Evolutionary conservation across 2,888 invertebrate species (phyloP), one percentile per base, ranked within the genome.

Genomic region (Ypsolopha sequella): DNA sequence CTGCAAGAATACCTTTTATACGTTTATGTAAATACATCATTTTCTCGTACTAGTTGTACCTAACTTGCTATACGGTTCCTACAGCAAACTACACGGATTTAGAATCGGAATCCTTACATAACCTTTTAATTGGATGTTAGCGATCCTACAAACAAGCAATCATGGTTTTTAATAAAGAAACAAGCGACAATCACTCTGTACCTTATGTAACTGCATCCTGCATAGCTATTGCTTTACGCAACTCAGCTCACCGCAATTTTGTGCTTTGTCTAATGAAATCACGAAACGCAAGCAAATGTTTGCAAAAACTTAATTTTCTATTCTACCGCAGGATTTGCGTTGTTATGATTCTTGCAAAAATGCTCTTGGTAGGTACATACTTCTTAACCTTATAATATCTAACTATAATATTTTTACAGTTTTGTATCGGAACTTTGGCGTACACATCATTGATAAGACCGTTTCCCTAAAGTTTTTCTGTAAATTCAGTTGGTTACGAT

Each of bases 241-340:
- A 48, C 39, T 11, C 14, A 33, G 33, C 14, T 47, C 39, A 50
- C 50, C 43, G 43, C 50, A 50, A 41, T 24, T 50, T 34, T 41
- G 11, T 41, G 50, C 41, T 43, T 50, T 50, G 50, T 50, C 36
- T 50, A 50, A 50, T 50, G 50, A 50, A 50, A 50, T 41, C 50
- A 43, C 43, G 43, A 50, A 50, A 50, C 35, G 50, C 41, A 43
- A 43, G 50, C 41, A 43, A 43, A 43, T 3, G 41, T 50, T 50
- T 41, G 43, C 41, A 50, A 50, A 50, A 50, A 43, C 47, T 35
- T 50, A 50, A 50, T 50, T 41, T 48, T 11, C 41, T 43, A 43
- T 41, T 41, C 35, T 35, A 50, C 50, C 50, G 43, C 50, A 50
- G 43, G 9, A 13, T 41, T n/a, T 48, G 11, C 7, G 44, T 14